These are phyloP conservation scores for Myiozetetes cayanensis DNA, from an alignment of 2,113 vertebrate genomes.

Conservation along the genomic window DNA sequence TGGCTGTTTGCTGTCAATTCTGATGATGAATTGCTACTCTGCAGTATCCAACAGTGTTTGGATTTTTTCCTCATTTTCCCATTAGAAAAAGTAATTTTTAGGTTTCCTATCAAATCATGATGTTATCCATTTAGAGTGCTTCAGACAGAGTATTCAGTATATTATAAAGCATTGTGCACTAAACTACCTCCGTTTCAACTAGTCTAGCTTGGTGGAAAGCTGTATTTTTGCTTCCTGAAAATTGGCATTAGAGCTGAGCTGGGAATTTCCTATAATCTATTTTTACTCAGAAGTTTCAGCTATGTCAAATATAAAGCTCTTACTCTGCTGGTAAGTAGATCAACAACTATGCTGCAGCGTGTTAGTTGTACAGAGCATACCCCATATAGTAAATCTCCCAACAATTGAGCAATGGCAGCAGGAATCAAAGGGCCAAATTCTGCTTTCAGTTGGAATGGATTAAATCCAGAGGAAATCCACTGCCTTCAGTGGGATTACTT, in stretches of 20 bases:
- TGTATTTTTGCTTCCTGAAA: slow-evolving; percentile 32
- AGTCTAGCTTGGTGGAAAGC: background rate
- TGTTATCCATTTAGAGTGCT: background rate
- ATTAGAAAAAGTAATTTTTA: slow-evolving; percentile 24
- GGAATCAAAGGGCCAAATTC: background rate
- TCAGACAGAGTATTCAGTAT: background rate
- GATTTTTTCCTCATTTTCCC: background rate
- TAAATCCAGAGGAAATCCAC: slow-evolving; percentile 9
- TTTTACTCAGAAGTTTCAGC: slow-evolving; percentile 23
- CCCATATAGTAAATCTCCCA: background rate
- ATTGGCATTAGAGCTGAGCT: slow-evolving; percentile 31
- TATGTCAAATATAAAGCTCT: slow-evolving; percentile 37
- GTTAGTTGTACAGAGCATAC: background rate
- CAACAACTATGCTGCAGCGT: background rate
- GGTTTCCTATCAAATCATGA: background rate
- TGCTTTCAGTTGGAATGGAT: background rate
- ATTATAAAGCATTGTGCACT: background rate
- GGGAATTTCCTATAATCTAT: slow-evolving; percentile 18
- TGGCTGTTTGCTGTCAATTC: background rate
- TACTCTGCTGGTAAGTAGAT: slow-evolving; percentile 30
- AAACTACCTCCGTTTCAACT: background rate
- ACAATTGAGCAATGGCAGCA: background rate
- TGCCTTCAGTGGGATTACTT: slow-evolving; percentile 3
- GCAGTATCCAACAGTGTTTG: background rate
- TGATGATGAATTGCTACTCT: background rate